phyloP scores from a whole-genome alignment of 2,888 invertebrate species.

The Drosophila kanekoi region DNA sequence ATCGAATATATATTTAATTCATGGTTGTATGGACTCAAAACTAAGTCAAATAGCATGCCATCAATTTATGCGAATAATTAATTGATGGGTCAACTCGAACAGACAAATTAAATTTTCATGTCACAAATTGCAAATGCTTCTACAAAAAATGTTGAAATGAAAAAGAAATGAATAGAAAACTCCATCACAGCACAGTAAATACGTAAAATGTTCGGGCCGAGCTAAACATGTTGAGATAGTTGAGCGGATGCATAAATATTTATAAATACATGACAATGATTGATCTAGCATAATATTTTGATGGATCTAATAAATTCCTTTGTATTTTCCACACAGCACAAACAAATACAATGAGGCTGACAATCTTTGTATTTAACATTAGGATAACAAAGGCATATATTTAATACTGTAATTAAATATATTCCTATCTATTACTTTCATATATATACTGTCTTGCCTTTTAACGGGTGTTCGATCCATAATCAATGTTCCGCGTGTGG shows the following conservation, averaged over 20 bases:
- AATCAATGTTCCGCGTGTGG: too few relatives aligned
- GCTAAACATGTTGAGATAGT: slow-evolving; percentile 4
- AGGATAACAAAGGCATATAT: too few relatives aligned
- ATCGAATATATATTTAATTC: slow-evolving; percentile 4
- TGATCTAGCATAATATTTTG: slow-evolving; percentile 16
- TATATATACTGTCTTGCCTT: too few relatives aligned
- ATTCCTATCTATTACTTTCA: too few relatives aligned
- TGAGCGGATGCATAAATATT: neutral
- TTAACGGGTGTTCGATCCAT: too few relatives aligned
- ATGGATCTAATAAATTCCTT: slow-evolving; percentile 12
- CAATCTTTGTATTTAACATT: neutral
- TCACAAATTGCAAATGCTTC: neutral
- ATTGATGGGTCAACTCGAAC: neutral
- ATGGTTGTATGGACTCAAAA: slow-evolving; percentile 2
- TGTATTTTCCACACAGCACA: too few relatives aligned
- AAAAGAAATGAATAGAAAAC: neutral
- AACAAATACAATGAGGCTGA: neutral
- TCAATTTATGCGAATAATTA: slow-evolving; percentile 10
- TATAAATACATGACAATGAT: slow-evolving; percentile 13
- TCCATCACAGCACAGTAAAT: neutral
- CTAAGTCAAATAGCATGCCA: neutral
- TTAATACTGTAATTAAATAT: too few relatives aligned
- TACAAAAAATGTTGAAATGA: neutral
- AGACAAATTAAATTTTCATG: slow-evolving; percentile 14
- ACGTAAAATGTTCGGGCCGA: neutral